A percentile compares a stretch with the other conserved stretches of the same genome.
Evolutionary conservation across 2,113 vertebrate species (phyloP).

Genomic region (Columbina picui): DNA sequence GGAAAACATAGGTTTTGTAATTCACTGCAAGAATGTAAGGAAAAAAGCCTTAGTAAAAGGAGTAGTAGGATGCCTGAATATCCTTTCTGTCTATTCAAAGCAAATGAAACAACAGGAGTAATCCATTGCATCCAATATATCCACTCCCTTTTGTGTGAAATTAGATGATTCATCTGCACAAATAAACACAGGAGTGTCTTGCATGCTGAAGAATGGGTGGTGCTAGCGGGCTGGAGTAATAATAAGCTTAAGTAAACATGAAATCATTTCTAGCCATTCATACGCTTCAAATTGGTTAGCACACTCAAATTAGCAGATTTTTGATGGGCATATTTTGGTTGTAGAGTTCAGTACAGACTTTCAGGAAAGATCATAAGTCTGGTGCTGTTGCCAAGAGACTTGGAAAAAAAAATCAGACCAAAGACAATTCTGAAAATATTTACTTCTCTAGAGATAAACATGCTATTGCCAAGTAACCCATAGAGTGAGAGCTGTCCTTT

Average conservation of each 20-base stretch:
- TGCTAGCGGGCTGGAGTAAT: not conserved
- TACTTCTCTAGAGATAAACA: not conserved
- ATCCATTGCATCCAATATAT: not conserved
- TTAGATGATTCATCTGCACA: not conserved
- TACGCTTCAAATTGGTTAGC: not conserved
- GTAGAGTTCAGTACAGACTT: not conserved
- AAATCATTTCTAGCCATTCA: accelerated
- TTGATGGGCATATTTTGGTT: not conserved
- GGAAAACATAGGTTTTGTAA: not conserved
- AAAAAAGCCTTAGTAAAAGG: not conserved
- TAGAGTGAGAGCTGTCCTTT: not conserved
- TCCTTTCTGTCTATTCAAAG: not conserved
- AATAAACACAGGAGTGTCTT: not conserved
- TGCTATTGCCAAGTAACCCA: not conserved
- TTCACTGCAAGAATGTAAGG: not conserved
- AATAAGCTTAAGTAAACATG: not conserved
- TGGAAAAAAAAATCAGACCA: not conserved
- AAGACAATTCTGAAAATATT: not conserved
- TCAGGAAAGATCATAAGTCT: not conserved
- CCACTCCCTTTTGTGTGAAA: not conserved
- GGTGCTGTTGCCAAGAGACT: not conserved
- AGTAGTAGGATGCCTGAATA: not conserved
- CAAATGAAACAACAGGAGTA: not conserved
- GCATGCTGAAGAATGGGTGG: not conserved
- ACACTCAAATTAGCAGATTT: not conserved